Percentiles rank a stretch among this genome's conserved stretches.
These are phyloP conservation scores for Strigops habroptila DNA, from an alignment of 2,113 vertebrate species.

Conservation along the genomic window DNA sequence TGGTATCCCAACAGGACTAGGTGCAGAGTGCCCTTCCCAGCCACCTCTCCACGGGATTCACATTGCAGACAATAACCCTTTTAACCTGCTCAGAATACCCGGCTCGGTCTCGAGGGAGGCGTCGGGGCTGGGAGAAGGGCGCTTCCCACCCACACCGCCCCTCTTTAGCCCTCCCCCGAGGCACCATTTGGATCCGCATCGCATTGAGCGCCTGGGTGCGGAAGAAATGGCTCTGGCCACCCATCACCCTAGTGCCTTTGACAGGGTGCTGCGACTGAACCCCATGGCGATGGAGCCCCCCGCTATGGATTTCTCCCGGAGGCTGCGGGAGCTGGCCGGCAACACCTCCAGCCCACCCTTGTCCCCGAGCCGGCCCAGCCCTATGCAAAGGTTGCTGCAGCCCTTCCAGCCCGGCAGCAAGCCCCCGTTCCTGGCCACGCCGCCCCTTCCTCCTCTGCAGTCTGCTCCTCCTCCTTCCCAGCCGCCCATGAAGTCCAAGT, in stretches of 20 bases:
- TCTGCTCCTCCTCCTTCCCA: constrained; percentile 94
- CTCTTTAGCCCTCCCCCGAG: constrained; percentile 98
- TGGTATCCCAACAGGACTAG: constrained; percentile 94
- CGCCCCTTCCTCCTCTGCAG: constrained; percentile 93
- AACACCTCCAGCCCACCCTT: constrained; percentile 97
- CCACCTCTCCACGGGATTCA: constrained; percentile 98
- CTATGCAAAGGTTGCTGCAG: constrained; percentile 99
- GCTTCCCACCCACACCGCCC: constrained; percentile 96
- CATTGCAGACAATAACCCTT: constrained; percentile 98
- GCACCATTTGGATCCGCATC: constrained; percentile 97
- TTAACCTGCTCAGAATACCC: constrained; percentile 98
- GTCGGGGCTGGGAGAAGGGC: constrained; percentile 86
- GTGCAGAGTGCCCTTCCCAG: constrained; percentile 94
- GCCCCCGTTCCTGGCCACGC: constrained; percentile 94
- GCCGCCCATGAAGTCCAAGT: constrained; percentile 91
- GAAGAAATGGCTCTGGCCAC: constrained; percentile 98
- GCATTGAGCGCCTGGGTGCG: constrained; percentile 94
- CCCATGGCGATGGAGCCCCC: constrained; percentile 97
- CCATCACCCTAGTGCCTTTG: constrained; percentile 99
- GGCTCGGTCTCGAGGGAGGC: constrained; percentile 93
- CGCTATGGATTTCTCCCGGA: constrained; percentile 99
- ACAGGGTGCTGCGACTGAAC: constrained; percentile 99
- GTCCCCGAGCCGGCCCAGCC: constrained; percentile 95
- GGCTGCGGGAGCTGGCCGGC: constrained; percentile 97
- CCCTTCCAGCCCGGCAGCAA: constrained; percentile 97